Base-by-base conservation (phyloP, 2,888 invertebrate genomes). In the Carcina quercana region DNA sequence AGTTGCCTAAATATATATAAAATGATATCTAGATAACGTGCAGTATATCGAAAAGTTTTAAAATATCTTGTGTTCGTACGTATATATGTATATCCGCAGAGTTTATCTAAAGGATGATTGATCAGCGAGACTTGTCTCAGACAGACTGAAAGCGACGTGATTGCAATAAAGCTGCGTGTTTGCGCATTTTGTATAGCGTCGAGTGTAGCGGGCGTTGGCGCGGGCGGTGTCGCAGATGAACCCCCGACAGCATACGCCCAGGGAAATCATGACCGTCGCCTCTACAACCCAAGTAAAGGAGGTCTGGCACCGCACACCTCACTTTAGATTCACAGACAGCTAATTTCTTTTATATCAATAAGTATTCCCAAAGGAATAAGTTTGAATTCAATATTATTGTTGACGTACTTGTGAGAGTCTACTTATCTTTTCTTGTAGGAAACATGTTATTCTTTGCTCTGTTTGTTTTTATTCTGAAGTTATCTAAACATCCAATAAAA, bases 261-360 rank as follows among this genome's bases (percentile, higher is more conserved):
- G 76, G 79, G 79, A 80, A 80, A 79, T 79, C 76, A 78, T 67
- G 58, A 56, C 53, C 56, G 59, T 53, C 58, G 59, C 52, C 45
- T 45, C 45, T 46, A 47, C 43, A 49, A 40, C 33, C 33, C 30
- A 29, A 34, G 37, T 25, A 37, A 33, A 25, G 30, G 27, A 36
- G 41, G 32, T 22, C 32, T 36, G 35, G 38, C 39, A 42, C 27
- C 34, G 37, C 35, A 30, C 40, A 34, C 30, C 31, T 37, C 37
- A 37, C 38, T 45, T 35, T 29, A 41, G 40, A 30, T 40, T 38
- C 29, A 30, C 27, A 17, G 25, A 34, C 25, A 31, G 27, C 33
- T 28, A 19, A 25, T 20, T 34, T 30, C 28, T 12, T 28, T 28
- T 17, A 15, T 15, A 26, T 14, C 15, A 25, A n/a, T 6, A 24